These are phyloP conservation scores for Chascanopsetta lugubris DNA, from an alignment of 2,113 vertebrate genomes.

Conservation along the genomic window DNA sequence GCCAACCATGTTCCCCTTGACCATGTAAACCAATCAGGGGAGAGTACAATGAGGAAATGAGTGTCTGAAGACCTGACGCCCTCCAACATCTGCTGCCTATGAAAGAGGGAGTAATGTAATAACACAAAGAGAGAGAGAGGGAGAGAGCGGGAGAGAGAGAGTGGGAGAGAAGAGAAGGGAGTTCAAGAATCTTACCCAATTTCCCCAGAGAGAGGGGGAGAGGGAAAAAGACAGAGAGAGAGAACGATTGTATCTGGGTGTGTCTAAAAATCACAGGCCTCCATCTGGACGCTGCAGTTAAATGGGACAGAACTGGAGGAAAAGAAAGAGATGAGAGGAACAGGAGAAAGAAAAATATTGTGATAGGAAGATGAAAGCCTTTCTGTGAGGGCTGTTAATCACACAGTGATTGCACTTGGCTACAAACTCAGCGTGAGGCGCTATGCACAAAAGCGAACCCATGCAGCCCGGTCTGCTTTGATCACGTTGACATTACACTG, in stretches of 20 bases:
- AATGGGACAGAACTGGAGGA: constrained; percentile 34
- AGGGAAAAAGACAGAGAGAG: constrained; percentile 33
- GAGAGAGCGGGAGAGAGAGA: constrained; percentile 6
- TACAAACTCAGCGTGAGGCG: constrained; percentile 16
- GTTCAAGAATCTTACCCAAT: constrained; percentile 59
- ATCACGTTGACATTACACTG: constrained; percentile 7
- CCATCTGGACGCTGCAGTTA: constrained; percentile 58
- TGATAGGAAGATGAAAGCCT: constrained; percentile 64
- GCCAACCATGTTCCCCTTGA: constrained; percentile 13
- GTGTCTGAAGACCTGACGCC: constrained; percentile 53
- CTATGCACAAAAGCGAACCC: not conserved
- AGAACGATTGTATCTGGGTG: constrained; percentile 68
- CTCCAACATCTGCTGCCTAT: constrained; percentile 71
- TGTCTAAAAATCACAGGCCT: constrained; percentile 59
- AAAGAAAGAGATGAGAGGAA: constrained; percentile 35
- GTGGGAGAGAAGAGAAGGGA: constrained; percentile 33
- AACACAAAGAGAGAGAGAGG: constrained; percentile 21
- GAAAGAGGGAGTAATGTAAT: constrained; percentile 56
- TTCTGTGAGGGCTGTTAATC: constrained; percentile 40
- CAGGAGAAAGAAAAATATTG: constrained; percentile 54
- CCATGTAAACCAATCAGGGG: constrained; percentile 43
- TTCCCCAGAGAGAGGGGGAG: constrained; percentile 48
- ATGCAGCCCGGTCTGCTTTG: constrained; percentile 5
- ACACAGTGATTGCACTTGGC: constrained; percentile 50
- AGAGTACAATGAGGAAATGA: constrained; percentile 60